phyloP scores from a whole-genome alignment of 2,113 vertebrate genomes.

The Syngnathus typhle region DNA sequence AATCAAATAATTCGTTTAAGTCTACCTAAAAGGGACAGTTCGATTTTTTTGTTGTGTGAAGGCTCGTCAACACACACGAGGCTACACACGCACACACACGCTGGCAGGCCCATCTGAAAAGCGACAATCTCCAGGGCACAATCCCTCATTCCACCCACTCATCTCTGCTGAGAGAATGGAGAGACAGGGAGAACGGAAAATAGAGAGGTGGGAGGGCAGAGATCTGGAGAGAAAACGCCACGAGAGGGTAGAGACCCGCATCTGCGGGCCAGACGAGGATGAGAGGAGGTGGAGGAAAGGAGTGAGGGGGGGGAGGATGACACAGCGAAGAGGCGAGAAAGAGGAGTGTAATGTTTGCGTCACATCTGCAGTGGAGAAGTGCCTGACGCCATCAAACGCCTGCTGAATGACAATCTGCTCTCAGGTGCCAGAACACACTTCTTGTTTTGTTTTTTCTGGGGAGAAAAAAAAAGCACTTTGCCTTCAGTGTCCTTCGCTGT shows the following conservation, averaged over 20 bases:
- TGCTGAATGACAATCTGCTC: constrained; percentile 59
- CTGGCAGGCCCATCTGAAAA: constrained; percentile 26
- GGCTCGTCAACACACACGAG: constrained; percentile 7
- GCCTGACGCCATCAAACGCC: constrained; percentile 60
- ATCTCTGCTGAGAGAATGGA: constrained; percentile 51
- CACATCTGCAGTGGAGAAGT: constrained; percentile 66
- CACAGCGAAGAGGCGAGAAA: constrained; percentile 34
- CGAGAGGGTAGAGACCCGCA: constrained; percentile 11
- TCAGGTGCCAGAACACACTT: constrained; percentile 40
- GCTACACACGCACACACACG: constrained; percentile 9
- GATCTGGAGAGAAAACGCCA: constrained; percentile 11
- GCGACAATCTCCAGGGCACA: constrained; percentile 60
- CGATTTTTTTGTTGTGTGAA: constrained; percentile 30
- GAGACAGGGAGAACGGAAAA: constrained; percentile 29
- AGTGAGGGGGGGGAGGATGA: constrained; percentile 30
- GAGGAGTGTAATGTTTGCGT: constrained; percentile 47
- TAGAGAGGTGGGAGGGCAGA: constrained; percentile 24
- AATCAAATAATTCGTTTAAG: constrained; percentile 38
- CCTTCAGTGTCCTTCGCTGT: constrained; percentile 7
- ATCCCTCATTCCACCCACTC: constrained; percentile 62
- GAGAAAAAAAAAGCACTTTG: constrained; percentile 10
- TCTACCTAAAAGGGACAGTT: constrained; percentile 21
- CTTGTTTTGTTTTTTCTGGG: background rate
- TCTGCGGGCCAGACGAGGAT: constrained; percentile 13
- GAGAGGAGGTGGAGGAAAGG: constrained; percentile 19